phyloP scores from a whole-genome alignment of 1,140 invertebrate genomes.

The Camponotus vicinus region DNA sequence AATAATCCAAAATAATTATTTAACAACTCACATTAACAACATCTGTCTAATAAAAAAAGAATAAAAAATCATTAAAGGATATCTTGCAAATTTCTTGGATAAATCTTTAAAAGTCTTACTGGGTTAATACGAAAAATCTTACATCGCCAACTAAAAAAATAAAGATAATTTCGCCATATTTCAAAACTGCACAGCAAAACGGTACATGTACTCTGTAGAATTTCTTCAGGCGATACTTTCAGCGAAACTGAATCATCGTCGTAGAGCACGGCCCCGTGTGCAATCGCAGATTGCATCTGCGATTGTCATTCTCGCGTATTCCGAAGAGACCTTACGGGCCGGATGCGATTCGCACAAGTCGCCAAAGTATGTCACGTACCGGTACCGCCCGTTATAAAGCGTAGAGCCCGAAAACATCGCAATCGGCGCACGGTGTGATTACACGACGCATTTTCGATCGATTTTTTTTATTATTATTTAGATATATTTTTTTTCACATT shows the following conservation, averaged over 20 bases:
- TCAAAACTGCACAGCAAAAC: not conserved
- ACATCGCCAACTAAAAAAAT: not conserved
- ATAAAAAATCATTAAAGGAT: not conserved
- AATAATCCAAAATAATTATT: slow-evolving; percentile 4
- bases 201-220: slow-evolving; percentile 8
- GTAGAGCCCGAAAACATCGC: slow-evolving; percentile 28
- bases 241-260: slow-evolving; percentile 37
- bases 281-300: slow-evolving; percentile 67
- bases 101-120: too few species aligned
- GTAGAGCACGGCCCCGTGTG: not conserved
- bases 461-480: too few species aligned
- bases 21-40: not conserved
- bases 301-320: slow-evolving; percentile 66
- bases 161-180: not conserved
- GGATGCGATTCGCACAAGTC: slow-evolving; percentile 65
- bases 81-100: not conserved
- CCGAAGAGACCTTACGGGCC: slow-evolving; percentile 46
- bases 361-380: slow-evolving; percentile 70
- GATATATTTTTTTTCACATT: not conserved
- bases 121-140: not conserved
- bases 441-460: slow-evolving; percentile 8
- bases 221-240: slow-evolving; percentile 26
- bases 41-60: not conserved
- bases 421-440: slow-evolving; percentile 17
- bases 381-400: slow-evolving; percentile 62